Evolutionary conservation across 2,888 invertebrate genomes (phyloP), one percentile per base, ranked within the genome.

Genomic region (Macrophya annulata): DNA sequence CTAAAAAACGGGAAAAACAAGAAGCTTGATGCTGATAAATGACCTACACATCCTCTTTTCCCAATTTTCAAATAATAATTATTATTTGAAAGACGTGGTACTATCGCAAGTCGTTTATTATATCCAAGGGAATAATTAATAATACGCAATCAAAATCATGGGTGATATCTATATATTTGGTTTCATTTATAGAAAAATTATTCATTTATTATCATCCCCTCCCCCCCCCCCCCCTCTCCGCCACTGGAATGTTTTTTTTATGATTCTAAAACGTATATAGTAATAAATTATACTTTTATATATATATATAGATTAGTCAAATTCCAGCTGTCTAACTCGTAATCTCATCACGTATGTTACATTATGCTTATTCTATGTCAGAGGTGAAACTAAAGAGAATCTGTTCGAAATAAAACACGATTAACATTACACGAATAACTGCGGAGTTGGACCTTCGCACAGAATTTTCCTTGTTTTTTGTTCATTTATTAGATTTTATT

Each of bases 21-120:
- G 4, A 62, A 62, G 62, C 62, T 62, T 62, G 25, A 62, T 21
- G 62, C 12, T 62, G 62, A 62, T 62, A 62, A 62, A 62, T 62
- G 21, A 62, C 12, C 62, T n/a, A n/a, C 55, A 21, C 25, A 62
- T 12, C 25, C 55, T 10, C 62, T 25, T 10, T 21, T 62, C 25
- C 4, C 25, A 62, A 21, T 12, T 62, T 62, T 62, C 10, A 1
- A 9, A 9, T 10, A 12, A 48, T 48, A 48, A 48, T 48, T 48
- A 48, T 48, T 25, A 21, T 25, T 21, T 6, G 25, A 10, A 1
- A 21, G 25, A n/a, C n/a, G n/a, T n/a, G n/a, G 62, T 62, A 21
- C 12, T 9, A 62, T 25, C 21, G 4, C 25, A 25, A 62, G 25
- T 62, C 62, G 25, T 62, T 62, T 25, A 25, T 62, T 62, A 62